Evolutionary conservation across 1,140 invertebrate species (phyloP).

Genomic region (Pantala flavescens): DNA sequence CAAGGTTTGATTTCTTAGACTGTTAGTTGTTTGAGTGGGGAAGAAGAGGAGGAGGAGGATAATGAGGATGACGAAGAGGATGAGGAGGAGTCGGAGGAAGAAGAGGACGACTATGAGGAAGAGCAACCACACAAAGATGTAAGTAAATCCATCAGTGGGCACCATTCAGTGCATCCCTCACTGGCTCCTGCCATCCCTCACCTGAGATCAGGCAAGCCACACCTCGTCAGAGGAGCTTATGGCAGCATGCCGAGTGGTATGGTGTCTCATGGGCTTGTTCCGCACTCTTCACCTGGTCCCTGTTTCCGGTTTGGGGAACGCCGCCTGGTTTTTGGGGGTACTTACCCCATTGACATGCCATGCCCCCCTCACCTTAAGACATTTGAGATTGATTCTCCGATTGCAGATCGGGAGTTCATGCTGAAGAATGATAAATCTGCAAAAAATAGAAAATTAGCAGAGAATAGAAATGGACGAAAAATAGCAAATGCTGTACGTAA

Average conservation of each 20-base stretch:
- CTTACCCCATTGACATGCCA: conserved; percentile 61
- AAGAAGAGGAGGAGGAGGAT: neutral
- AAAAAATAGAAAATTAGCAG: neutral
- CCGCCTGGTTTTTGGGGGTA: conserved; percentile 64
- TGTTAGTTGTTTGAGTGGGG: neutral
- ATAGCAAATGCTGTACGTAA: neutral
- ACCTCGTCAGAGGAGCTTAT: conserved; percentile 26
- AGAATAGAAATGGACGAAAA: neutral
- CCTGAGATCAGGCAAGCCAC: neutral
- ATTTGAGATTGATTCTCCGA: conserved; percentile 50
- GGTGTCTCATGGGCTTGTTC: neutral
- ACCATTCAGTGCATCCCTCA: neutral
- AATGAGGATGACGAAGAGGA: neutral
- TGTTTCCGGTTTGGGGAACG: conserved; percentile 41
- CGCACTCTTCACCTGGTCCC: neutral
- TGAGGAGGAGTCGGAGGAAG: neutral
- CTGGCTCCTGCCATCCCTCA: neutral
- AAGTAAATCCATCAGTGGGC: neutral
- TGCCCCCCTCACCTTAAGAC: conserved; percentile 37
- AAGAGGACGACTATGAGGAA: neutral
- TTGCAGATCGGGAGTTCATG: conserved; percentile 23
- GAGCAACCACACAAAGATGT: neutral
- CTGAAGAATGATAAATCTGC: neutral
- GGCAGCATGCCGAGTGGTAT: neutral
- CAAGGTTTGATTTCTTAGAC: too few species aligned